Evolutionary conservation across 2,113 vertebrate species (phyloP), one percentile per base, ranked within the genome.

Genomic region (Hydrolagus affinis): DNA sequence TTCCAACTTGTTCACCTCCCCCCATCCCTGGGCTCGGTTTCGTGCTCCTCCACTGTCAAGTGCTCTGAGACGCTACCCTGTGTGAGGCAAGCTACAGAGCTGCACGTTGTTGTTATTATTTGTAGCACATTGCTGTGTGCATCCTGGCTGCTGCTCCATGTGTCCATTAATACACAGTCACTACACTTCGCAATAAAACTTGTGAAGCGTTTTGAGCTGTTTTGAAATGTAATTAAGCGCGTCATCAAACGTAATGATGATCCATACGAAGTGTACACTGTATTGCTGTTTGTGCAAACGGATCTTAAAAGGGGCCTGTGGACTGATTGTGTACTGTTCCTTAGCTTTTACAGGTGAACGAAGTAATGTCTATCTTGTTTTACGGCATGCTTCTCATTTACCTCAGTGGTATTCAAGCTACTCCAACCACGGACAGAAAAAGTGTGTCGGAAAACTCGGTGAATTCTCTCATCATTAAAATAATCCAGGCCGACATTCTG

Each of bases 361-460:
- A 97, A 96, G 97, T 97, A 95, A 99, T 99, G 98, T 99, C 96
- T 95, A 96, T 99, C 95, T 94, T 99, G 94, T 94, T 98, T 93
- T 99, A 97, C 94, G 94, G 96, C 93, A 96, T 97, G 96, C 95
- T 98, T 94, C 96, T 99, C 86, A 87, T 95, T 91, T 98, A 97
- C 95, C 96, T 99, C 91, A 96, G 97, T 93, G 97, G 96, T 94
- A 94, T 97, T 91, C 96, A 98, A 88, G 97, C 95, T 87, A 95
- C 44, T 44, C 44, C 94, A 90, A 95, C 93, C 91, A 97, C 97
- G 96, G 96, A 96, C 93, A 94, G 93, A 90, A 94, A 91, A 93
- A 95, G 90, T 91, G 88, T 95, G 85, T 95, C 95, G 25, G 94
- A 96, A 88, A 96, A 97, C 91, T 96, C 98, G 0, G 93, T 99